Base-by-base conservation (phyloP, 2,797 vertebrate genomes). In the Peromyscus eremicus region DNA sequence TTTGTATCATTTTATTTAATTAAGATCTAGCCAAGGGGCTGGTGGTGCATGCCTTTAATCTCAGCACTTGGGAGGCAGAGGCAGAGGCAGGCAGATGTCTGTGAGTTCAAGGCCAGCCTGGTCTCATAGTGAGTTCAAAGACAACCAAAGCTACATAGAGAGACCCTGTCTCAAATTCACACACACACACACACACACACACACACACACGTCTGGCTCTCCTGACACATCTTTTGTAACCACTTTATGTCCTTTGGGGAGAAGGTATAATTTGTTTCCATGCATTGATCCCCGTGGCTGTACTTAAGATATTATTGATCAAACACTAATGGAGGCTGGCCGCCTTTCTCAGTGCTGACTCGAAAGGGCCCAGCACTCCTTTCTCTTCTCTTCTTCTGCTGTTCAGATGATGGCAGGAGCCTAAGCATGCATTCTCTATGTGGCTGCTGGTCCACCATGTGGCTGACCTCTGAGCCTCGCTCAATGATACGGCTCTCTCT, bases 1-100 rank as follows among this genome's bases (percentile, higher is more conserved):
- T 96, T 66, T 75, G n/a, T 62, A 29, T 29, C 57, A 7, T 81
- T 91, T 92, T 82, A 70, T 70, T 84, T 79, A 62, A 14, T 83
- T 87, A 83, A 62, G 16, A 43, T 83, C 37, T 64, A 43, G 27
- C 14, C 27, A 83, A 40, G 60, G 4, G 27, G 17, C 34, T 32
- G 37, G 57, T 83, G 81, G 37, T 1, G 0, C 27, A 40, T 1
- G 1, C 60, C 40, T 83, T 64, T 83, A 83, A 64, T 64, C 37
- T 60, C 60, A 43, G 27, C 37, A 83, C 27, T 83, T 9, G 5
- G 16, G 57, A 29, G 27, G 37, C 8, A 64, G 57, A 29, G 27
- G 37, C 7, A 64, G 57, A 64, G 57, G 37, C 27, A 34, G 76
- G 37, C 37, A 3, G 16, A 32, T 64, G 4, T 43, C 81, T 83